Evolutionary conservation across 2,797 vertebrate species (phyloP).

Genomic region (Sebastes matsubarae): DNA sequence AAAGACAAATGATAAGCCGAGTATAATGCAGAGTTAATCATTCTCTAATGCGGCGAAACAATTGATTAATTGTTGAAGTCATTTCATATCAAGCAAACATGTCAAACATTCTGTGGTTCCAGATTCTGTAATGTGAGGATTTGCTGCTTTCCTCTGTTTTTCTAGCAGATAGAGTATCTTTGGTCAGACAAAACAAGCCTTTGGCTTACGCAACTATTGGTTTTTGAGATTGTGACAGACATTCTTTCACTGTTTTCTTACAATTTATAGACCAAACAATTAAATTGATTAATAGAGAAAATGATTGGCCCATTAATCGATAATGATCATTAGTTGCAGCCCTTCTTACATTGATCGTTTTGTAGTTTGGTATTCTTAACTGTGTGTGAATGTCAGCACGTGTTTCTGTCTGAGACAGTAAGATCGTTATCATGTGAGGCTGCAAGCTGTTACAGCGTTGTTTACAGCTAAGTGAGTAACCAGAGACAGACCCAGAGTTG

Average conservation of each 20-base stretch:
- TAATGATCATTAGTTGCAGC: background rate
- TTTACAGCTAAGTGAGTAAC: background rate
- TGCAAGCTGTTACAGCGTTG: background rate
- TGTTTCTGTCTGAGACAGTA: accelerated
- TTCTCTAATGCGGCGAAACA: background rate
- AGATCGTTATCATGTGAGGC: background rate
- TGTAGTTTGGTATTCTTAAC: background rate
- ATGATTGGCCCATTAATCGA: too few species aligned
- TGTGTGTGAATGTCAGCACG: background rate
- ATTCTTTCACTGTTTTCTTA: background rate
- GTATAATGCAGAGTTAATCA: background rate
- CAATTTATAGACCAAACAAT: background rate
- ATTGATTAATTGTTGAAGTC: background rate
- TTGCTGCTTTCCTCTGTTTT: background rate
- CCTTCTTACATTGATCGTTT: background rate
- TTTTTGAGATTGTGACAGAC: background rate
- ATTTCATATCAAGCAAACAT: background rate
- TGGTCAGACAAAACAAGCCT: background rate
- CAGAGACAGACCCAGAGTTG: background rate
- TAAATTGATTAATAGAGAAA: background rate
- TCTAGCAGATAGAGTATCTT: background rate
- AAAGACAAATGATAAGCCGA: background rate
- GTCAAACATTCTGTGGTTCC: background rate
- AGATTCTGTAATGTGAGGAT: background rate
- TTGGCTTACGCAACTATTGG: background rate